Conservation (phyloP, 2,113 vertebrate species). For the Verasper variegatus region DNA sequence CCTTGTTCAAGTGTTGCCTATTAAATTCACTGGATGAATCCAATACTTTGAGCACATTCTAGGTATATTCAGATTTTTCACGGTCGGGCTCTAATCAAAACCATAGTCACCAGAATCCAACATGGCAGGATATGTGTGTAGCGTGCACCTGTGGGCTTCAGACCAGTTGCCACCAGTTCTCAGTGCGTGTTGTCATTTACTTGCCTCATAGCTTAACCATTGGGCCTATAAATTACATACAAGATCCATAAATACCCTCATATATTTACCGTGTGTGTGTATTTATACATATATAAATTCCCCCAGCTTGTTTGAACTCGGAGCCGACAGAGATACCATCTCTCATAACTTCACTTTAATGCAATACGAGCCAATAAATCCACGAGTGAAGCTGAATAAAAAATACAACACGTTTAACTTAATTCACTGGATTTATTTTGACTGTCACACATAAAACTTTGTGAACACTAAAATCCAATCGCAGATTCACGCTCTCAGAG, state of each 20-base stretch:
- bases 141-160: slow-evolving; percentile 9
- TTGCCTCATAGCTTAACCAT: slow-evolving; percentile 43
- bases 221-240: slow-evolving; percentile 65
- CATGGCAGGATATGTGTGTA: background rate
- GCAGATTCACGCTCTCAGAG: slow-evolving; percentile 7
- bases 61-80: background rate
- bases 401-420: slow-evolving; percentile 15
- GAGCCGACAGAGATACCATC: slow-evolving; percentile 26
- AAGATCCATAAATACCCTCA: slow-evolving; percentile 62
- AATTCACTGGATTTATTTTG: slow-evolving; percentile 35
- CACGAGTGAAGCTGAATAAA: slow-evolving; percentile 19
- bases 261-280: too few species aligned
- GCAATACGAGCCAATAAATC: slow-evolving; percentile 27
- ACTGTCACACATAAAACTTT: slow-evolving; percentile 17
- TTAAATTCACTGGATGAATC: background rate
- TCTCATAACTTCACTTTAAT: slow-evolving; percentile 16
- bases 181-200: slow-evolving; percentile 48
- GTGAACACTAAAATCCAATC: slow-evolving; percentile 11
- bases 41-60: background rate
- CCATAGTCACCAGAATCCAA: background rate
- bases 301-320: slow-evolving; percentile 48
- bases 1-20: background rate
- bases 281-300: slow-evolving; percentile 51
- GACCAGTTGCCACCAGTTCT: slow-evolving; percentile 56
- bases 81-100: too few species aligned